A percentile compares a stretch with the other conserved stretches of the same genome.
Conservation (phyloP, 2,888 invertebrate genomes). For the Scotopteryx bipunctaria region DNA sequence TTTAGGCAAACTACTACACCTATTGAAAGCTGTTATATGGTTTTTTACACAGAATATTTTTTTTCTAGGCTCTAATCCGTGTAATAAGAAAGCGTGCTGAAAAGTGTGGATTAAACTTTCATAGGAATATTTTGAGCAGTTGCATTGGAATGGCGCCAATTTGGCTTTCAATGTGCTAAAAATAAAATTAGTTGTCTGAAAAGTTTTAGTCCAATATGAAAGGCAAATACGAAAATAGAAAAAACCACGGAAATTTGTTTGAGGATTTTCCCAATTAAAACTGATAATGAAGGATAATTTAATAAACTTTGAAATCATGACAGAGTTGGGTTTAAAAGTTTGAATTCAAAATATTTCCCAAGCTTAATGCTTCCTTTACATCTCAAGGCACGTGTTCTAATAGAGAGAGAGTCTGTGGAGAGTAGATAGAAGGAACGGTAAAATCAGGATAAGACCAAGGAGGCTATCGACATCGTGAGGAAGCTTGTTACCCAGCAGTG, state of each 20-base stretch:
- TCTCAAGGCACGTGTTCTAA: no score
- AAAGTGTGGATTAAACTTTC: not conserved
- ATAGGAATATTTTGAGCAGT: constrained; percentile 13
- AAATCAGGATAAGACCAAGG: no score
- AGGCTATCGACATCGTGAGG: no score
- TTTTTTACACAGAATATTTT: no score
- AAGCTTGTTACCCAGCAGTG: no score
- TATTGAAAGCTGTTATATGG: no score
- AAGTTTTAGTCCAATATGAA: constrained; percentile 6
- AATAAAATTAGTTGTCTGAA: constrained; percentile 5
- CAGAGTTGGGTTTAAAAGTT: no score
- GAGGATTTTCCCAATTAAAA: not conserved
- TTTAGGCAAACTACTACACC: constrained; percentile 31
- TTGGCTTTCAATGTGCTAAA: constrained; percentile 18
- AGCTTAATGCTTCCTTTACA: not conserved
- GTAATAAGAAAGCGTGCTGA: not conserved
- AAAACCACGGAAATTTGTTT: not conserved
- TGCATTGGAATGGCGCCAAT: constrained; percentile 21
- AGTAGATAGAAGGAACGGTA: no score
- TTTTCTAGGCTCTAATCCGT: no score
- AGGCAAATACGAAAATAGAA: constrained; percentile 1
- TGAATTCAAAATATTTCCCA: no score
- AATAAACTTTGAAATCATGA: not conserved
- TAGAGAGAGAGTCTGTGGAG: no score
- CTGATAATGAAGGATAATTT: not conserved